Conservation (phyloP, 2,888 invertebrate species). For the Sesia bembeciformis region DNA sequence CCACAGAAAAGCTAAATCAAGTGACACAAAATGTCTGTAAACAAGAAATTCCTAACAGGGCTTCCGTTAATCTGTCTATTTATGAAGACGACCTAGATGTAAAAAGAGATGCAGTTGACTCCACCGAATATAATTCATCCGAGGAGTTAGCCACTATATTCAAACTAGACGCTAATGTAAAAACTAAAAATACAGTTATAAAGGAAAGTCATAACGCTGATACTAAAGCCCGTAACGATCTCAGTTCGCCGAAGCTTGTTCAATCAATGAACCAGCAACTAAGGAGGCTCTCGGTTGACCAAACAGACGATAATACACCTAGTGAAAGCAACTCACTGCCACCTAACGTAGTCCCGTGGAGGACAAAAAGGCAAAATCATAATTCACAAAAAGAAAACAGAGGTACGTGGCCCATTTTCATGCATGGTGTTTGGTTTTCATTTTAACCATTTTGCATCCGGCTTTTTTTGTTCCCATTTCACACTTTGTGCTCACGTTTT, state of each 20-base stretch:
- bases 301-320: slow-evolving; percentile 43
- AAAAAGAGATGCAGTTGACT: slow-evolving; percentile 52
- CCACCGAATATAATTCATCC: slow-evolving; percentile 78
- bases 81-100: slow-evolving; percentile 60
- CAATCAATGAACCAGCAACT: slow-evolving; percentile 61
- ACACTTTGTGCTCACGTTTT: slow-evolving; percentile 12
- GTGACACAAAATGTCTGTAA: slow-evolving; percentile 30
- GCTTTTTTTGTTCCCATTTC: slow-evolving; percentile 28
- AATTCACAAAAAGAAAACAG: slow-evolving; percentile 63
- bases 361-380: slow-evolving; percentile 57
- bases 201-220: slow-evolving; percentile 15
- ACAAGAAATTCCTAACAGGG: slow-evolving; percentile 36
- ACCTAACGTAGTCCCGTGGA: slow-evolving; percentile 63
- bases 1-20: slow-evolving; percentile 43
- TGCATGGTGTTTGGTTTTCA: slow-evolving; percentile 66
- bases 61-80: slow-evolving; percentile 54
- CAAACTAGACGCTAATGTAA: slow-evolving; percentile 47
- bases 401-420: slow-evolving; percentile 65
- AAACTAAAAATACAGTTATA: slow-evolving; percentile 17
- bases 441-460: slow-evolving; percentile 59
- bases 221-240: slow-evolving; percentile 39
- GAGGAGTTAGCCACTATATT: slow-evolving; percentile 79
- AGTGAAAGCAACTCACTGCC: slow-evolving; percentile 66
- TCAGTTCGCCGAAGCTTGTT: slow-evolving; percentile 65
- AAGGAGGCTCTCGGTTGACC: slow-evolving; percentile 55